Conservation (phyloP, 2,113 vertebrate genomes). For the Anolis sagrei region DNA sequence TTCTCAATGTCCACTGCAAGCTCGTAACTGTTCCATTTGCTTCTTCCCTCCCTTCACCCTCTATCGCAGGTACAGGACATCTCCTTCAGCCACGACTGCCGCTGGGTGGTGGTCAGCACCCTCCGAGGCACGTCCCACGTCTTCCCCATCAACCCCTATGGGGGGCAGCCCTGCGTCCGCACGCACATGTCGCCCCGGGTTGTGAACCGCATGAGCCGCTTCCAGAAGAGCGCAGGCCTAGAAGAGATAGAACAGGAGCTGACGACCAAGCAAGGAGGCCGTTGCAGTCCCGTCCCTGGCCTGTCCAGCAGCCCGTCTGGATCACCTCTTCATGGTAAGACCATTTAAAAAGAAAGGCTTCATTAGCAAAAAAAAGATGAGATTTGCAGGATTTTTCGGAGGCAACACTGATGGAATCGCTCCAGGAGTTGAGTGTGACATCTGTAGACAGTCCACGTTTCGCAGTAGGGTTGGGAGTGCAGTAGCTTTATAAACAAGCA, state of each 20-base stretch:
- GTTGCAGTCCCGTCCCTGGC: conserved; percentile 93
- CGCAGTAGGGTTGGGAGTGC: too few species aligned
- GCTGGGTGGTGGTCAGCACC: conserved; percentile 97
- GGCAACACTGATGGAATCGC: too few species aligned
- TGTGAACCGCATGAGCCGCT: conserved; percentile 97
- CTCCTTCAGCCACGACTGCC: conserved; percentile 97
- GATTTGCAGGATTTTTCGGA: too few species aligned
- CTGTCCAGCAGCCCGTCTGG: conserved; percentile 95
- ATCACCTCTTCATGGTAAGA: conserved; percentile 94
- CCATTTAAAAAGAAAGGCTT: not conserved
- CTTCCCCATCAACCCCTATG: conserved; percentile 95
- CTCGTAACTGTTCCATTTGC: not conserved
- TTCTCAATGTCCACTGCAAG: rapidly evolving
- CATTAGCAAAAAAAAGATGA: too few species aligned
- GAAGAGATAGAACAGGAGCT: conserved; percentile 98
- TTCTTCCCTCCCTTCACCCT: too few species aligned
- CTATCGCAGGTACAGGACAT: conserved; percentile 92
- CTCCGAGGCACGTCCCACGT: conserved; percentile 96
- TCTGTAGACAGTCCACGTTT: too few species aligned
- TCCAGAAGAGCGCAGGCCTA: conserved; percentile 96
- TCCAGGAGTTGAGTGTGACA: too few species aligned
- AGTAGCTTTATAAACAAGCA: too few species aligned
- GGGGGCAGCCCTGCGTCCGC: conserved; percentile 92
- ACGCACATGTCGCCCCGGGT: conserved; percentile 97
- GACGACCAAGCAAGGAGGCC: conserved; percentile 87